These are phyloP conservation scores for Drosophila navojoa DNA, from an alignment of 1,140 invertebrate species.

Conservation along the genomic window DNA sequence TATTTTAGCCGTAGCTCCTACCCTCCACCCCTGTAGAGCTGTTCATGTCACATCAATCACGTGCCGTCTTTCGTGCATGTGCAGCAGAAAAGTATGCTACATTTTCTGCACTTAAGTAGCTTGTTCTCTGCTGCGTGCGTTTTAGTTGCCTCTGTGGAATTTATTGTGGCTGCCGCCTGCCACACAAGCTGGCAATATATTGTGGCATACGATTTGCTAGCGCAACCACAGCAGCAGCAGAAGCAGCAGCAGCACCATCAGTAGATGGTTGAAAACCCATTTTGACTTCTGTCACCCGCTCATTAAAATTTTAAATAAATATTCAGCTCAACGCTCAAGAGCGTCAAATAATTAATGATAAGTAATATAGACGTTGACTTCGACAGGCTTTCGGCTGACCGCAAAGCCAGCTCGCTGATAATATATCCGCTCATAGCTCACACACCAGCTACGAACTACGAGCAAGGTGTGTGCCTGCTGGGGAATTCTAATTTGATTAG, in stretches of 20 bases:
- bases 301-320: constrained; percentile 59
- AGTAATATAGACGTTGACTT: constrained; percentile 50
- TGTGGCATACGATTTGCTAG: constrained; percentile 52
- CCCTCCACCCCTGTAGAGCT: neutral
- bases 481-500: constrained; percentile 46
- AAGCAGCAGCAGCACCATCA: constrained; percentile 11
- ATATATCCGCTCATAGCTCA: constrained; percentile 16
- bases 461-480: constrained; percentile 26
- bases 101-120: constrained; percentile 57
- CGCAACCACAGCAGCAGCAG: constrained; percentile 25
- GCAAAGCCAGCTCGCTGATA: constrained; percentile 34
- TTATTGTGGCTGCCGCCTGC: constrained; percentile 41
- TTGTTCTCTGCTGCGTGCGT: constrained; percentile 25
- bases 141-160: constrained; percentile 36
- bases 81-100: constrained; percentile 56
- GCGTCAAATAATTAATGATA: constrained; percentile 58
- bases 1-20: neutral
- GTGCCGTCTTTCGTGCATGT: constrained; percentile 48
- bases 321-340: constrained; percentile 26
- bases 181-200: constrained; percentile 51
- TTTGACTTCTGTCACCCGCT: constrained; percentile 41
- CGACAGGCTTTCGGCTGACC: constrained; percentile 48
- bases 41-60: constrained; percentile 50
- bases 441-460: neutral
- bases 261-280: constrained; percentile 10